phyloP scores from a whole-genome alignment of 2,888 invertebrate species.

The Eurytoma californica region DNA sequence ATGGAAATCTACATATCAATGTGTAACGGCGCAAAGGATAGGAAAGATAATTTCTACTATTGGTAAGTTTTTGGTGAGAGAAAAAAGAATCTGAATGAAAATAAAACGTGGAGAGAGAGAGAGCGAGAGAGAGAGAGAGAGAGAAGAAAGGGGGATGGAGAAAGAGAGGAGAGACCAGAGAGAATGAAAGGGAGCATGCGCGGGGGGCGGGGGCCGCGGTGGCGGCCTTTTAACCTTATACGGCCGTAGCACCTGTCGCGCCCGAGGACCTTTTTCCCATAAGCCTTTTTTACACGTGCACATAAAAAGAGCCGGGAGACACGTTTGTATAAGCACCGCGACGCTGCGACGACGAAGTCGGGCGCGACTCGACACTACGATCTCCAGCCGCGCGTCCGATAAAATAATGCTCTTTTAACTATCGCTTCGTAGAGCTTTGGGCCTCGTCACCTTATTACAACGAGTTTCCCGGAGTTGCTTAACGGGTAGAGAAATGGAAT shows the following conservation, averaged over 20 bases:
- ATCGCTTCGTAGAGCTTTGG: constrained; percentile 26
- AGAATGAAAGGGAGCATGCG: constrained; percentile 37
- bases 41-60: constrained; percentile 7
- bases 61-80: not conserved
- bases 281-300: constrained; percentile 58
- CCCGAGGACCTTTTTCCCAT: constrained; percentile 64
- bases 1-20: constrained; percentile 52
- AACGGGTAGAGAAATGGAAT: not conserved
- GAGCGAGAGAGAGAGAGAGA: constrained; percentile 6
- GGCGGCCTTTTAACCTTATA: constrained; percentile 72
- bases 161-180: constrained; percentile 1
- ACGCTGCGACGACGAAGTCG: constrained; percentile 6
- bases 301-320: constrained; percentile 37
- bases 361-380: constrained; percentile 48
- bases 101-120: constrained; percentile 8
- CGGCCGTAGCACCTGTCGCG: constrained; percentile 68
- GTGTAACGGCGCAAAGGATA: constrained; percentile 27
- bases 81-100: constrained; percentile 34
- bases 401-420: constrained; percentile 51
- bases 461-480: constrained; percentile 14
- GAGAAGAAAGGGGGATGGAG: not conserved
- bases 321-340: constrained; percentile 5
- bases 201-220: constrained; percentile 35
- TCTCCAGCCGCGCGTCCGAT: constrained; percentile 48
- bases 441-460: constrained; percentile 42